phyloP scores from a whole-genome alignment of 1,140 invertebrate genomes.

The Caenorhabditis elegans region DNA sequence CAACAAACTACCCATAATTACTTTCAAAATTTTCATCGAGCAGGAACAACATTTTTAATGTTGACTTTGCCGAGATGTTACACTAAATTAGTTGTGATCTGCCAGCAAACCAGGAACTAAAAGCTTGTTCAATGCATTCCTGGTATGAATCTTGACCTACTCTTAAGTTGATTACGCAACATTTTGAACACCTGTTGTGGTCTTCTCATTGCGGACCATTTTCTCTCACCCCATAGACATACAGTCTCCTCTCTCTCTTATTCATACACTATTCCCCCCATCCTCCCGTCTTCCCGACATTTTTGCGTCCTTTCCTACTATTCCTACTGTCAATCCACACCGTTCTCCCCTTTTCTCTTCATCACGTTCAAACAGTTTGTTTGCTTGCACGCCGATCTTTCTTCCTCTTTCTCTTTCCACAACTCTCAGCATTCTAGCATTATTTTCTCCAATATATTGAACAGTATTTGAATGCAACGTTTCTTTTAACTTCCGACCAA shows the following conservation, averaged over 20 bases:
- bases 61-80: too few relatives aligned
- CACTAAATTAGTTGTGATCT: too few relatives aligned
- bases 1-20: too few relatives aligned
- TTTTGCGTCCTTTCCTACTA: background rate
- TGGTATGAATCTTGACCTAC: background rate
- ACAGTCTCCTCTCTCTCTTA: background rate
- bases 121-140: background rate
- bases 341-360: background rate
- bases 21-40: too few relatives aligned
- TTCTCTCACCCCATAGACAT: background rate
- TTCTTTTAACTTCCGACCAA: too few relatives aligned
- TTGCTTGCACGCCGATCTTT: conserved; percentile 11
- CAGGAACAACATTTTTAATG: too few relatives aligned
- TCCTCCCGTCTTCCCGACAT: background rate
- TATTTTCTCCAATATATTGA: background rate
- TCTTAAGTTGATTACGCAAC: background rate
- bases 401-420: background rate
- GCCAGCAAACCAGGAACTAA: background rate
- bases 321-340: conserved; percentile 29
- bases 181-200: background rate
- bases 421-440: background rate
- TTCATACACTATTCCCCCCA: background rate
- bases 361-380: background rate
- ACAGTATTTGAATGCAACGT: too few relatives aligned
- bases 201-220: background rate